Conservation (phyloP, 2,113 vertebrate genomes). For the Takifugu bimaculatus region DNA sequence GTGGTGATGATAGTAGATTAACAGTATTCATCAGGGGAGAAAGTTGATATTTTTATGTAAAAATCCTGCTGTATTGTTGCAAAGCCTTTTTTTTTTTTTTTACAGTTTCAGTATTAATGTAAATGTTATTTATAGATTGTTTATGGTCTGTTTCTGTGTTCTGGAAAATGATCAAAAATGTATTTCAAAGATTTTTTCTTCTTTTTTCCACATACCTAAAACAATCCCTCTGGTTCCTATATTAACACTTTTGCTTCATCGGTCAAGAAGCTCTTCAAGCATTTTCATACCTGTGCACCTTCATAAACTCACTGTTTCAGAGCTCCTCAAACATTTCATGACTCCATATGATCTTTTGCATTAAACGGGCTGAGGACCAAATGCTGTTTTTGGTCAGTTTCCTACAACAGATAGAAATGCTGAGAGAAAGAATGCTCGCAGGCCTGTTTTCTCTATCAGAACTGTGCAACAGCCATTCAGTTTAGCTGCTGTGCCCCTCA, state of each 20-base stretch:
- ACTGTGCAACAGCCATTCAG: constrained; percentile 56
- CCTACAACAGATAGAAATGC: constrained; percentile 30
- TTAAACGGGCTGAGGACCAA: not conserved
- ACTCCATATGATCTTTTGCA: not conserved
- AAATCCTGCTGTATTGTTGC: constrained; percentile 35
- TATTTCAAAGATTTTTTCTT: not conserved
- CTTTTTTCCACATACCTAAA: too few species aligned
- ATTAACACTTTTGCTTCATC: too few species aligned
- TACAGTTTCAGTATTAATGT: constrained; percentile 66
- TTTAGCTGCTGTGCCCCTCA: constrained; percentile 53
- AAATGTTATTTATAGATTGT: constrained; percentile 44
- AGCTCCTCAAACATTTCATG: too few species aligned
- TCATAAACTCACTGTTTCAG: not conserved
- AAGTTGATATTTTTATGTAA: constrained; percentile 28
- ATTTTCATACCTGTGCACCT: too few species aligned
- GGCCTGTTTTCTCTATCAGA: constrained; percentile 46
- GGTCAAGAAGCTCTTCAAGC: not conserved
- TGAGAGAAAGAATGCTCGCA: constrained; percentile 14
- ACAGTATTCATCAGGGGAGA: constrained; percentile 29
- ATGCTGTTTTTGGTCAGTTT: constrained; percentile 1
- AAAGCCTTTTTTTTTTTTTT: constrained; percentile 38
- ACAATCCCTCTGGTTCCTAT: too few species aligned
- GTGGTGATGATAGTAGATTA: not conserved
- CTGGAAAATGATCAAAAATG: constrained; percentile 28
- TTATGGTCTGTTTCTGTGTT: constrained; percentile 29